Evolutionary conservation across 2,797 vertebrate species (phyloP), one percentile per base, ranked within the genome.

Genomic region (Pipistrellus kuhlii): DNA sequence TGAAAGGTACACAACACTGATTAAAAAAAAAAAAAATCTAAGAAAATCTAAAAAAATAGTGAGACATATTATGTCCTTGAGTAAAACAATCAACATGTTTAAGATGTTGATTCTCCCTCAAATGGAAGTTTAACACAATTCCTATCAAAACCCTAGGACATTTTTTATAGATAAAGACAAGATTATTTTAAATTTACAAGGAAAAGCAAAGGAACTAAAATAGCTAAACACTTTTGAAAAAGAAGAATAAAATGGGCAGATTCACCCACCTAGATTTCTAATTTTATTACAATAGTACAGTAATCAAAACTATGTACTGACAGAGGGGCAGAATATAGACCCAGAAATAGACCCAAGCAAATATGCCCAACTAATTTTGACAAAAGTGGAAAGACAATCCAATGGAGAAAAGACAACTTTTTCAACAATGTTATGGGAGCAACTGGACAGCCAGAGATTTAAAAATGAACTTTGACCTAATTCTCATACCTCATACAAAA

Each of bases 31-130:
- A 44, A 32, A 23, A 51, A 13, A 11, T 0, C 18, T 10, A 32
- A 15, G 75, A 57, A 21, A 25, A 48, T n/a, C n/a, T 21, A 8
- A 57, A 27, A 6, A 7, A n/a, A 14, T 0, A 48, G 5, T 15
- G 21, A n/a, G 8, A 46, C 30, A 1, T 0, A 1, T 0, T 20
- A 32, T 1, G 35, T 38, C 1, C 2, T 2, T 2, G 73, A 32
- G 1, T 0, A 5, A 6, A 25, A 55, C 25, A 41, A 5, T 9
- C 21, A 11, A 4, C 2, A 7, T 3, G 25, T 62, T 15, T 1
- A 68, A 35, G 64, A 66, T 0, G n/a, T 2, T 3, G 69, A 6
- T 38, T 30, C 20, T 9, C 25, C 25, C 15, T 6, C 11, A n/a
- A 55, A 6, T 3, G 13, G 6, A 14, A 4, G 20, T 11, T 2